Base-by-base conservation (phyloP, 2,888 invertebrate genomes). In the Yponomeuta malinellus region DNA sequence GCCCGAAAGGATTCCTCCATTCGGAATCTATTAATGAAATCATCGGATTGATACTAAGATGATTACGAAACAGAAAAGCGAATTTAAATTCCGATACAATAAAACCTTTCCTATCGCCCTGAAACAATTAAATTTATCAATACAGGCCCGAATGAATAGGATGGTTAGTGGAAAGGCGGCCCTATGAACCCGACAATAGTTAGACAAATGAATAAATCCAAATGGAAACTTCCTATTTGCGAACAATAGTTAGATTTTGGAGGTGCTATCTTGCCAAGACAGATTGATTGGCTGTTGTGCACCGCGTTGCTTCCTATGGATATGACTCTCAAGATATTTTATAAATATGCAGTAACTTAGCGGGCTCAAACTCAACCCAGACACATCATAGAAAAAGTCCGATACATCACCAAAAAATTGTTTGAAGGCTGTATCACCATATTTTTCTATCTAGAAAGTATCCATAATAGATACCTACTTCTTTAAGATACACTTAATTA, bases 241-340 rank as follows among this genome's bases (percentile, higher is more conserved):
- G 90, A 90, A 92, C 91, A 92, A 92, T 92, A 89, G 90, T 90
- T 90, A 89, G 90, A 90, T 89, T 89, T 89, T 89, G 86, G 90
- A 88, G 86, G 89, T 87, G 87, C 88, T 91, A 92, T 92, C 91
- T 90, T 88, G 80, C 83, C 85, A 87, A 89, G 90, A 89, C 91
- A 90, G 91, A 92, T 92, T 92, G 91, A 92, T 92, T 90, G 90
- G 90, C 86, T 80, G 85, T 84, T 85, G 84, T 80, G 81, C 82
- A 59, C 78, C 76, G 75, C 83, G 82, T 79, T 81, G 72, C 75
- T 74, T 76, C 80, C 81, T 83, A 80, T 85, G 90, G 87, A 88
- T 78, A 75, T 72, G 77, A 80, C 76, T 78, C 72, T 75, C 52
- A 29, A 43, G 52, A 66, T 69, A 71, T 33, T 33, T 33, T 33